Evolutionary conservation across 1,140 invertebrate species (phyloP), one percentile per base, ranked within the genome.

Genomic region (Diorhabda carinulata): DNA sequence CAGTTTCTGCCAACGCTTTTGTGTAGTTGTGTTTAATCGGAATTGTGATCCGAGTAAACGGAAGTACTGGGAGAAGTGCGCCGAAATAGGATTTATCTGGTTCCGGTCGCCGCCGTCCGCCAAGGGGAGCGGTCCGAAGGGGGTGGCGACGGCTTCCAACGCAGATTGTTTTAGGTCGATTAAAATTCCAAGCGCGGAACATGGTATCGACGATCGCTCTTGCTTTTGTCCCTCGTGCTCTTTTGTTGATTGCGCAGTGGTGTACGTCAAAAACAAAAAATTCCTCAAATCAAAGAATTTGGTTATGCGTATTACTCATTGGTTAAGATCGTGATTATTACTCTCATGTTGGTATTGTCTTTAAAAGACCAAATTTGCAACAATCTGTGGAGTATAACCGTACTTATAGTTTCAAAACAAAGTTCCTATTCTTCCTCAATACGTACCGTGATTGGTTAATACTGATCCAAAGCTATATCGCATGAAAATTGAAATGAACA

Each of bases 141-240:
- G 25, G 25, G 47, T 6, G 47, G 47, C 47, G 47, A n/a, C 47
- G 57, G 60, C 66, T 62, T 73, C 67, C 66, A 68, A 73, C 74
- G 71, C 77, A 78, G 76, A 78, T 78, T 77, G 76, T 76, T 77
- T 78, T 74, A 74, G 76, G 66, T 71, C 73, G 73, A 76, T 78
- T 77, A 76, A 76, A 76, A 77, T 78, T 77, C 77, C 72, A 69
- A 61, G 63, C 70, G 71, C 74, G 74, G 67, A 69, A 67, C 70
- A 69, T 64, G 66, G 63, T 67, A 67, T 67, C 65, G 65, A 44
- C 58, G 65, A 67, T 67, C 65, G 65, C 65, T 67, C 65, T 60
- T 64, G 67, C 64, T 67, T 25, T 67, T 67, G 64, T 70, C 65
- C 58, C 57, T 67, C 43, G 57, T n/a, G 70, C 70, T 69, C 72